Percentiles rank a stretch among this genome's conserved stretches.
Evolutionary conservation across 2,888 invertebrate genomes (phyloP).

Genomic region (Drosophila borealis): DNA sequence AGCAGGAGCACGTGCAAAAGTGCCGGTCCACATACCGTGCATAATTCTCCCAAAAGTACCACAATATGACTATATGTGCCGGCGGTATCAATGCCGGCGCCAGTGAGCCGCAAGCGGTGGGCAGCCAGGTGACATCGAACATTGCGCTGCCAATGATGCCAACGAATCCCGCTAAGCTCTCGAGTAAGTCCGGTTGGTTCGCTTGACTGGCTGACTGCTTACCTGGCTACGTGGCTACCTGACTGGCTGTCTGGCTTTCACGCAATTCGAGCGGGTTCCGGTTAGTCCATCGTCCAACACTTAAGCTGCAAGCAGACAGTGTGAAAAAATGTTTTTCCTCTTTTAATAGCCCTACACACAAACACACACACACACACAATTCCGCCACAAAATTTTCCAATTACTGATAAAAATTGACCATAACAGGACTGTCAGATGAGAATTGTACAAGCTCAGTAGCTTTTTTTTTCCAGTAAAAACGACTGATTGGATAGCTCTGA

Average conservation of each 20-base stretch:
- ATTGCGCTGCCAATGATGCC: slow-evolving; percentile 55
- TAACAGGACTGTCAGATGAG: neutral
- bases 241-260: slow-evolving; percentile 2
- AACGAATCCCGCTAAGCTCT: slow-evolving; percentile 16
- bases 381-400: neutral
- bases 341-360: neutral
- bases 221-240: neutral
- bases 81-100: slow-evolving; percentile 87
- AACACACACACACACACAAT: neutral
- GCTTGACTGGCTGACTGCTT: slow-evolving; percentile 3
- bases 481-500: neutral
- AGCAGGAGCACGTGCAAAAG: slow-evolving; percentile 90
- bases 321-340: slow-evolving; percentile 1
- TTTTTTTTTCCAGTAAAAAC: neutral
- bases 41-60: slow-evolving; percentile 89
- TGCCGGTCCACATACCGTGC: slow-evolving; percentile 88
- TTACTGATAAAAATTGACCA: neutral
- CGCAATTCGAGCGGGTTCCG: slow-evolving; percentile 8
- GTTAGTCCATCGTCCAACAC: slow-evolving; percentile 34
- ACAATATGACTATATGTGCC: slow-evolving; percentile 87
- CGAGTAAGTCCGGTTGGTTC: neutral
- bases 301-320: slow-evolving; percentile 29
- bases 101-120: slow-evolving; percentile 84
- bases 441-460: neutral
- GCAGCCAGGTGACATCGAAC: slow-evolving; percentile 84